phyloP scores from a whole-genome alignment of 2,888 invertebrate genomes.

The Torymus texanus region DNA sequence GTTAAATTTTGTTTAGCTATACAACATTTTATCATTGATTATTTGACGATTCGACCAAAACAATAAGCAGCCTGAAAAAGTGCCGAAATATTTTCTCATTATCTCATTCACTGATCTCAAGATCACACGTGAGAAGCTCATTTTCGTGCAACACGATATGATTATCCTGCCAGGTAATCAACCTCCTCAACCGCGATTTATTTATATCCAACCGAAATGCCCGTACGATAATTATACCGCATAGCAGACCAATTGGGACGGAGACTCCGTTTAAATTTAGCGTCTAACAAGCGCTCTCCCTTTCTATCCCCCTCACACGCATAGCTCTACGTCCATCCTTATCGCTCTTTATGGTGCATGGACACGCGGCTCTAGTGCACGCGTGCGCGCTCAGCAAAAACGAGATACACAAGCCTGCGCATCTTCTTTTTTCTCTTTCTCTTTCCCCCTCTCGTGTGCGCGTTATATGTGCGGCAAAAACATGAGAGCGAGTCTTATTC shows the following conservation, averaged over 20 bases:
- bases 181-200: neutral
- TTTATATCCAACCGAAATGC: neutral
- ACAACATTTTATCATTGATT: too few species aligned
- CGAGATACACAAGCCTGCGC: neutral
- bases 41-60: too few species aligned
- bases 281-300: constrained; percentile 22
- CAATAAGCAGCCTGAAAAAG: too few species aligned
- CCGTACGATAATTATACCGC: neutral
- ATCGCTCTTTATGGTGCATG: neutral
- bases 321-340: neutral
- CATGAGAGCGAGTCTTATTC: too few species aligned
- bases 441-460: too few species aligned
- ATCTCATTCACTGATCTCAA: too few species aligned
- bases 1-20: too few species aligned
- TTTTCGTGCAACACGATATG: too few species aligned
- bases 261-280: constrained; percentile 8
- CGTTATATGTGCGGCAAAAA: too few species aligned
- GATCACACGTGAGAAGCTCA: too few species aligned
- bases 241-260: constrained; percentile 1
- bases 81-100: too few species aligned
- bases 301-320: neutral
- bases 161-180: too few species aligned
- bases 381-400: neutral
- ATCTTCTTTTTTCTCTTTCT: neutral
- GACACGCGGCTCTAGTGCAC: neutral